These are phyloP conservation scores for Sphinx pinastri DNA, from an alignment of 2,888 invertebrate genomes.

Conservation along the genomic window DNA sequence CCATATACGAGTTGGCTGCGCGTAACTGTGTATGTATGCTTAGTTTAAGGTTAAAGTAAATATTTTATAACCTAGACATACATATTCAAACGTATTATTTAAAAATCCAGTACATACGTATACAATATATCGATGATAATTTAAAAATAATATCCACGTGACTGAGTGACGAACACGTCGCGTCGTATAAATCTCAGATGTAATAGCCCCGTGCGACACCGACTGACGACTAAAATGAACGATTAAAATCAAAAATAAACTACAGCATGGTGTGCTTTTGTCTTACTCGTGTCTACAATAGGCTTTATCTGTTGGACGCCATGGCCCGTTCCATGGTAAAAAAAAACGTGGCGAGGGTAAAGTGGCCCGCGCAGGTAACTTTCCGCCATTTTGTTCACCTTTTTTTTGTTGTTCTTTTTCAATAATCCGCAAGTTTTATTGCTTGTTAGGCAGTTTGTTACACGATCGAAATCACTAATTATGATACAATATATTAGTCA, in stretches of 20 bases:
- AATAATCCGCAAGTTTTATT: conserved; percentile 80
- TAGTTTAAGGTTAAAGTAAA: neutral
- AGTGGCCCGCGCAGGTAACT: conserved; percentile 74
- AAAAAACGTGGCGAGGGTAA: conserved; percentile 48
- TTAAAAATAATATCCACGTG: conserved; percentile 41
- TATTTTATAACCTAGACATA: neutral
- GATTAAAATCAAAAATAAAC: conserved; percentile 77
- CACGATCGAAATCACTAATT: conserved; percentile 67
- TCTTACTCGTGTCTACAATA: conserved; percentile 80
- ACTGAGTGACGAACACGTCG: conserved; percentile 39
- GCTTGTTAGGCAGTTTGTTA: conserved; percentile 76
- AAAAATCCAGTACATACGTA: too few relatives aligned
- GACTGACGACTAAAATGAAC: conserved; percentile 64
- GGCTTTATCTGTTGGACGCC: conserved; percentile 69
- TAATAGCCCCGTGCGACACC: conserved; percentile 60
- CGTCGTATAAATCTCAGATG: conserved; percentile 55
- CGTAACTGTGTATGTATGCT: conserved; percentile 8
- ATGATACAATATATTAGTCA: conserved; percentile 56
- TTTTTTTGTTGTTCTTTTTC: conserved; percentile 73
- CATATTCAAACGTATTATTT: too few relatives aligned
- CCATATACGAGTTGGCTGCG: conserved; percentile 12
- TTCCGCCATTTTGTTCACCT: conserved; percentile 68
- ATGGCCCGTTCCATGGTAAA: conserved; percentile 51
- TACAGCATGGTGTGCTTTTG: conserved; percentile 73
- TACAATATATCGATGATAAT: neutral